Evolutionary conservation across 2,797 vertebrate genomes (phyloP).

Genomic region (Antennarius maculatus): DNA sequence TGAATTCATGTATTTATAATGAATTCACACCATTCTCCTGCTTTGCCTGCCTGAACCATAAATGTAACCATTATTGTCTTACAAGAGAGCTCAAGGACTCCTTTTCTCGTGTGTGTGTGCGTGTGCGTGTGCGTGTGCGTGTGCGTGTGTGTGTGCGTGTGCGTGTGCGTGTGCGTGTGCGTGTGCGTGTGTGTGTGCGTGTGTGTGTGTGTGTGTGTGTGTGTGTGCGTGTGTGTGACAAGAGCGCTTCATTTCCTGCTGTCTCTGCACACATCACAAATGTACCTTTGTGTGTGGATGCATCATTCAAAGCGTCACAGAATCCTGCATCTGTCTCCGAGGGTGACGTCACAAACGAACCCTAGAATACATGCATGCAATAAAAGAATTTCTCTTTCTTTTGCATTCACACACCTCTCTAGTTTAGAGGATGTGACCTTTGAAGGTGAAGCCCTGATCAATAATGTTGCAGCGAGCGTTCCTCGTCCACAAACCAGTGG

Average conservation of each 20-base stretch:
- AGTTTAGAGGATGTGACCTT: too few species aligned
- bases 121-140: too few species aligned
- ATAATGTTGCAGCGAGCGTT: background rate
- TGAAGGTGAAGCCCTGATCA: background rate
- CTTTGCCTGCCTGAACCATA: background rate
- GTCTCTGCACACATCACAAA: background rate
- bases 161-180: too few species aligned
- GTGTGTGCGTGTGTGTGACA: background rate
- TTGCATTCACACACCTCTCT: too few species aligned
- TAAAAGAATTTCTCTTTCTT: too few species aligned
- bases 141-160: too few species aligned
- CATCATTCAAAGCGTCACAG: constrained; percentile 29
- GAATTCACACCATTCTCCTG: background rate
- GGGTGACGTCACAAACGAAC: constrained; percentile 29
- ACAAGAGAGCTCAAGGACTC: constrained; percentile 32
- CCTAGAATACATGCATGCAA: background rate
- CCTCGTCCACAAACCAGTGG: background rate
- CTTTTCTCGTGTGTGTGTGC: constrained; percentile 3
- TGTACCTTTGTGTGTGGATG: constrained; percentile 42
- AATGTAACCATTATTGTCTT: background rate
- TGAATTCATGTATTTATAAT: background rate
- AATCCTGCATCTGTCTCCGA: constrained; percentile 37
- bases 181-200: too few species aligned
- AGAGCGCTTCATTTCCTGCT: constrained; percentile 9
- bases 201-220: too few species aligned